Percentiles rank a stretch among this genome's conserved stretches.
These are phyloP conservation scores for Eupithecia subumbrata DNA, from an alignment of 2,888 invertebrate species.

Conservation along the genomic window DNA sequence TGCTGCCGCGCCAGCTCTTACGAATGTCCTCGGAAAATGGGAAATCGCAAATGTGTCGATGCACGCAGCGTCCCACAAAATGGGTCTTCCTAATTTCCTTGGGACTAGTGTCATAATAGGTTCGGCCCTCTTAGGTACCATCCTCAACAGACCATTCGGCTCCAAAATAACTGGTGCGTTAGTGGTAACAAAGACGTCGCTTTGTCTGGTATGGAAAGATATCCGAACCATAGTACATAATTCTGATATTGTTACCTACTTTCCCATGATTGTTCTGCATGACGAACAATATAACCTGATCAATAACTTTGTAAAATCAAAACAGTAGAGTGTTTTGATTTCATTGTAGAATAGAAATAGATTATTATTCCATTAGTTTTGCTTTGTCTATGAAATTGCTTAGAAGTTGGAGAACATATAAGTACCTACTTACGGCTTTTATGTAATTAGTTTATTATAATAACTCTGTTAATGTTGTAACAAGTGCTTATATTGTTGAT, in stretches of 20 bases:
- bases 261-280: neutral
- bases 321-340: neutral
- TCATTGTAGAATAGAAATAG: neutral
- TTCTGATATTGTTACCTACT: neutral
- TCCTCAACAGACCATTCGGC: neutral
- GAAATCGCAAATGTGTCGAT: neutral
- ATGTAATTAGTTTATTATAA: neutral
- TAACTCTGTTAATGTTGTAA: conserved; percentile 1
- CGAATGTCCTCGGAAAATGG: neutral
- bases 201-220: neutral
- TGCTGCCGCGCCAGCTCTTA: neutral
- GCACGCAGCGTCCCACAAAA: neutral
- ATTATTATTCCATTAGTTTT: neutral
- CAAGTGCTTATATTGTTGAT: neutral
- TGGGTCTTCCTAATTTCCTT: neutral
- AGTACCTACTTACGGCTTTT: neutral
- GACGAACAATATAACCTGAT: neutral
- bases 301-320: neutral
- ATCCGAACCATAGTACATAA: neutral
- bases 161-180: neutral
- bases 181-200: too few species aligned
- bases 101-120: neutral
- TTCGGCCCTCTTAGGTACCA: neutral
- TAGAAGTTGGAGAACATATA: neutral
- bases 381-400: neutral